Evolutionary conservation across 2,797 vertebrate genomes (phyloP), one percentile per base, ranked within the genome.

Genomic region (Staurois parvus): DNA sequence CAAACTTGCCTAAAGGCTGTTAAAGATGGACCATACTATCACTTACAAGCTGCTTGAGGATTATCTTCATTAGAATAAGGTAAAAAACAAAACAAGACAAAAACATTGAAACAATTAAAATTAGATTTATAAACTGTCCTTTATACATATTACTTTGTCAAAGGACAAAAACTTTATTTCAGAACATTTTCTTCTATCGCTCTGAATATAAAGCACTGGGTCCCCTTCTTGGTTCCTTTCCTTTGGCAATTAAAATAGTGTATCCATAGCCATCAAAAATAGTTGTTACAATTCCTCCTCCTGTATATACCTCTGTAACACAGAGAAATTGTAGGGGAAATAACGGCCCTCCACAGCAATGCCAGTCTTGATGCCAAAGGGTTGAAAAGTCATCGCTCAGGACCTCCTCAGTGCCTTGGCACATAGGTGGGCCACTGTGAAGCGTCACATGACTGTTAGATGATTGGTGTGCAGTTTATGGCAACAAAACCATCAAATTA

Each of bases 121-220:
- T 82, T 40, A 24, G 62, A 66, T 82, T 76, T 77, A 86, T 37
- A 87, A 83, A 83, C 82, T 87, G 56, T 79, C 80, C 69, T 79
- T 87, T 48, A 78, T 79, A 86, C 85, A 86, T 73, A 73, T 72
- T 29, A 83, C 42, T 74, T 17, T 68, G 85, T 78, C 28, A 79
- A 85, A 81, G 56, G 72, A 80, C 84, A 79, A 83, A 62, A 77
- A 66, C 67, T 86, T 86, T 77, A 64, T 82, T 86, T 48, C 67
- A 72, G 79, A 67, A 86, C 28, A 32, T 72, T 40, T 59, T 64
- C 67, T 69, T 72, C 24, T 56, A 72, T 64, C 56, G 26, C 72
- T 62, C 64, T 76, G 42, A 29, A 40, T 75, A 45, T 67, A 72
- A 66, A 81, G 64, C n/a, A 45, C 64, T 48, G 24, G 52, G 56